Evolutionary conservation across 2,113 vertebrate species (phyloP).

Genomic region (Hippocampus guttulatus): DNA sequence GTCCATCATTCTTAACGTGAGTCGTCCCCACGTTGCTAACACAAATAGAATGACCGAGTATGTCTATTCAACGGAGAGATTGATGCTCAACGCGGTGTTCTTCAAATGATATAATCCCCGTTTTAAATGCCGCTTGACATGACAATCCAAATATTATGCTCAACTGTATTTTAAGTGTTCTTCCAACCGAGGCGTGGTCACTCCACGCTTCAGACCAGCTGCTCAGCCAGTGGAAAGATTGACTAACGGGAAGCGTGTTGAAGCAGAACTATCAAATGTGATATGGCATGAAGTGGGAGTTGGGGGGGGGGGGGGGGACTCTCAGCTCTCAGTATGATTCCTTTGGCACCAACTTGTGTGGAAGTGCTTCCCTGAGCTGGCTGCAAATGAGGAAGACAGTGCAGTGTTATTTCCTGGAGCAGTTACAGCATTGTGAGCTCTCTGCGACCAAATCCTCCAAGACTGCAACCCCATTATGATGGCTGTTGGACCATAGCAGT

Average conservation of each 20-base stretch:
- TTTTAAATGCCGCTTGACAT: background rate
- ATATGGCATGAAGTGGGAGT: constrained; percentile 15
- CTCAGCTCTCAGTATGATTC: constrained; percentile 39
- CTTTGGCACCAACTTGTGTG: constrained; percentile 37
- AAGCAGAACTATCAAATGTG: constrained; percentile 40
- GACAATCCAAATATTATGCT: constrained; percentile 1
- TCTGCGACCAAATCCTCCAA: background rate
- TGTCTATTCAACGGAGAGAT: background rate
- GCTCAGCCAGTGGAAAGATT: constrained; percentile 20
- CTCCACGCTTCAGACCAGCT: constrained; percentile 2
- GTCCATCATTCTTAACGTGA: constrained; percentile 95
- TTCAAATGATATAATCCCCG: background rate
- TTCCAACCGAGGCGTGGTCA: background rate
- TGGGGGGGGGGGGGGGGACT: background rate
- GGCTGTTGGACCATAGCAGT: constrained; percentile 1
- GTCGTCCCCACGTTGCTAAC: constrained; percentile 48
- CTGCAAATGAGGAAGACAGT: constrained; percentile 23
- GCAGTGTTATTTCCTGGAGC: constrained; percentile 14
- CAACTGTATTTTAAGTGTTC: background rate
- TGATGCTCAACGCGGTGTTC: background rate
- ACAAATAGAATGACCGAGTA: background rate
- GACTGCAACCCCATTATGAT: constrained; percentile 7
- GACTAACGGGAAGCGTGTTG: constrained; percentile 16
- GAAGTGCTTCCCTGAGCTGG: constrained; percentile 23
- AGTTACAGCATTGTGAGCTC: constrained; percentile 3